Conservation (phyloP, 2,797 vertebrate species). For the Sebastes steindachneri region DNA sequence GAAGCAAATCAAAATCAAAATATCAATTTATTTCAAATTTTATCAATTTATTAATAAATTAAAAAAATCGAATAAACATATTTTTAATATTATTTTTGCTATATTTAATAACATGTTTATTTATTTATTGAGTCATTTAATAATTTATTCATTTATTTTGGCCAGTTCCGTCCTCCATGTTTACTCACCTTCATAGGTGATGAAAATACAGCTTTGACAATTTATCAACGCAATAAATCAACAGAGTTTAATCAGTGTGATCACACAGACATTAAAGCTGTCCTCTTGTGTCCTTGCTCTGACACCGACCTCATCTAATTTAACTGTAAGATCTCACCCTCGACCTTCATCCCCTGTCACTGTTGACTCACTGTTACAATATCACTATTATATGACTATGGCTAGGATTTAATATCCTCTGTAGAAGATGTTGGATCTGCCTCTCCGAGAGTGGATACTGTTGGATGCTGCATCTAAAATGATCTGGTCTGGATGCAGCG, state of each 20-base stretch:
- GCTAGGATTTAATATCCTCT: background rate
- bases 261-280: background rate
- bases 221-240: background rate
- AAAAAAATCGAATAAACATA: too few relatives aligned
- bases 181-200: conserved; percentile 1
- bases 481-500: background rate
- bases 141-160: too few relatives aligned
- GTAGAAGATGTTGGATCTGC: background rate
- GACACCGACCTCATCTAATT: background rate
- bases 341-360: background rate
- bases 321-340: background rate
- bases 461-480: background rate
- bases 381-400: background rate
- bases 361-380: background rate
- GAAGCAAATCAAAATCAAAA: too few relatives aligned
- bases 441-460: background rate
- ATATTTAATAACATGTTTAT: too few relatives aligned
- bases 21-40: too few relatives aligned
- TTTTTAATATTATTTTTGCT: too few relatives aligned
- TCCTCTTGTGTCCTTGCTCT: background rate
- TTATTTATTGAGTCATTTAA: too few relatives aligned
- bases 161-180: too few relatives aligned
- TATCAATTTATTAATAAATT: too few relatives aligned
- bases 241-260: background rate
- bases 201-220: background rate